A percentile compares a stretch with the other conserved stretches of the same genome.
Evolutionary conservation across 2,113 vertebrate species (phyloP).

Genomic region (Bagarius yarrelli): DNA sequence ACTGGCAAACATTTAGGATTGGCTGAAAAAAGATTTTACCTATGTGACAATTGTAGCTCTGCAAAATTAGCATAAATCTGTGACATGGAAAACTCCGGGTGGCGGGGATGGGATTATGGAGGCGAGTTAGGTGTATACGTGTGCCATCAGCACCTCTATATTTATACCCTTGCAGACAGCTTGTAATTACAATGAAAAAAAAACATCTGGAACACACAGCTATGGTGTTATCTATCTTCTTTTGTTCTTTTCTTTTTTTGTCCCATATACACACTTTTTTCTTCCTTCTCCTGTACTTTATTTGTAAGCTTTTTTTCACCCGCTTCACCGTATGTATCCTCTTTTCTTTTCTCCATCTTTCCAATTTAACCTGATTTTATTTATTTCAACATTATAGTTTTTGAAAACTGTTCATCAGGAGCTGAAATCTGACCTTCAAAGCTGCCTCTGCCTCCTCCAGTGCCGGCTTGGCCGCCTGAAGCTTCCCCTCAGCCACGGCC

Average conservation of each 20-base stretch:
- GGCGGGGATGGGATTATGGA: not conserved
- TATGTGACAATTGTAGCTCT: not conserved
- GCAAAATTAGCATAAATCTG: not conserved
- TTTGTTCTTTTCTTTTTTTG: not conserved
- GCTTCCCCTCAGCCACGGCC: constrained; percentile 84
- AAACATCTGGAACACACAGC: not conserved
- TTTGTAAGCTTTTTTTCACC: not conserved
- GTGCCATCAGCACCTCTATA: constrained; percentile 52
- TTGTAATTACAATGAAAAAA: constrained; percentile 50
- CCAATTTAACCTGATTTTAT: not conserved
- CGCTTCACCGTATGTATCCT: too few species aligned
- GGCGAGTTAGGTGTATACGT: not conserved
- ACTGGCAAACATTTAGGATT: not conserved
- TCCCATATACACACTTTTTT: not conserved
- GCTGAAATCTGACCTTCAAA: constrained; percentile 73
- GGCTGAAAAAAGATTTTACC: not conserved
- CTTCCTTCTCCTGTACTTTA: not conserved
- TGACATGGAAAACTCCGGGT: not conserved
- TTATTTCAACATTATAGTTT: not conserved
- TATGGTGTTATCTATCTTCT: not conserved
- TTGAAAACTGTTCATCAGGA: not conserved
- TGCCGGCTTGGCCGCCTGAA: constrained; percentile 88
- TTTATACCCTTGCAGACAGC: constrained; percentile 48
- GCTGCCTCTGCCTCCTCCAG: constrained; percentile 89
- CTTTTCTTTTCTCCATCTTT: not conserved